phyloP scores from a whole-genome alignment of 2,888 invertebrate species.

The Standfussiana lucernea region DNA sequence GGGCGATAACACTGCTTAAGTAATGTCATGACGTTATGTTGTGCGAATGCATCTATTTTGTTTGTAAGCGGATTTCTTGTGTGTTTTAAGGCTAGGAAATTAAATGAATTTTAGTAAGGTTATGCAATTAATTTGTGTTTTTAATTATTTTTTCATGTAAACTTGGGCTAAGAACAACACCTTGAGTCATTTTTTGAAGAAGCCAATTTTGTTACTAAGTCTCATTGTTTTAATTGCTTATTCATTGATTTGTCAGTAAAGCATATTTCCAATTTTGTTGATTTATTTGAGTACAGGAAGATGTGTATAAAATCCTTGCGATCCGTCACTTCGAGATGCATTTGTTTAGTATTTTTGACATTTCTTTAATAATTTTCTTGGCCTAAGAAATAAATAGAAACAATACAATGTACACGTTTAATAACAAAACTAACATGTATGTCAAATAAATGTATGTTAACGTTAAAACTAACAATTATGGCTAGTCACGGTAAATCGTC shows the following conservation, averaged over 20 bases:
- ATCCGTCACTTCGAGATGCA: neutral
- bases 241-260: neutral
- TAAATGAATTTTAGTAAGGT: neutral
- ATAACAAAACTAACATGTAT: neutral
- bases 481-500: conserved; percentile 50
- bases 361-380: neutral
- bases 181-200: neutral
- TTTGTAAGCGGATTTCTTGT: conserved; percentile 11
- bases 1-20: conserved; percentile 38
- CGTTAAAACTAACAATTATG: neutral
- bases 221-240: neutral
- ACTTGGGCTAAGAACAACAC: neutral
- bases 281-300: neutral
- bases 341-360: conserved; percentile 1
- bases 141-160: neutral
- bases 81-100: conserved; percentile 3
- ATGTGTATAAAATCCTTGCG: neutral
- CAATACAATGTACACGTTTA: neutral
- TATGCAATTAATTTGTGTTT: neutral
- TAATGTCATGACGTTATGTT: conserved; percentile 30
- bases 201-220: neutral
- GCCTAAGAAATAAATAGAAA: neutral
- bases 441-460: neutral
- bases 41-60: conserved; percentile 30
- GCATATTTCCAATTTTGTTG: neutral